Base-by-base conservation (phyloP, 2,797 vertebrate genomes). In the Lithobates pipiens region DNA sequence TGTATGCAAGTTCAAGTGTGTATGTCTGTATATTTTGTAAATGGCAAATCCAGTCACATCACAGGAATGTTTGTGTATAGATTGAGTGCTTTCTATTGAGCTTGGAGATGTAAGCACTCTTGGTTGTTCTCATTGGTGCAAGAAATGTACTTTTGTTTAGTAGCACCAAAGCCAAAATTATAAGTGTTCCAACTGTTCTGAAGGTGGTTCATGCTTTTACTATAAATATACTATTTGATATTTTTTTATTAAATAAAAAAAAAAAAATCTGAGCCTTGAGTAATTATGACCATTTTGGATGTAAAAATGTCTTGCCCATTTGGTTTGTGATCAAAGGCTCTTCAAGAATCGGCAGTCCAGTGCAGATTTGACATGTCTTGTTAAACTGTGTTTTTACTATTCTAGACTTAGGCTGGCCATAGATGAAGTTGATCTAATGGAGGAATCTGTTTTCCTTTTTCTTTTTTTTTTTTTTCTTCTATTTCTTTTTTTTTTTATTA, bases 241-340 rank as follows among this genome's bases (percentile, higher is more conserved):
- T 61, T 61, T 61, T 57, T n/a, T 61, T 61, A 23, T n/a, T n/a
- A 13, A 23, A 21, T 23, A 61, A 61, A 61, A 61, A 61, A 61
- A 61, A 61, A 61, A 61, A 7, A 61, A 61, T 61, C 54, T 61
- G 54, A n/a, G 54, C 54, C 54, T 61, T 61, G 21, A 61, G 54
- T 61, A 61, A 61, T 61, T 61, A 61, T 61, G 54, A 61, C 54
- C 54, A 61, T 61, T 61, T 61, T 61, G 54, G 54, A 61, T 61
- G 54, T 61, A 61, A 61, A 61, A 67, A 67, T 27, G 65, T 29
- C 54, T 61, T 61, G 27, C n/a, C 65, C 10, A 10, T 67, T 65
- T 67, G 65, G 29, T 29, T 8, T 13, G 5, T 29, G 0, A 3
- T 67, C 3, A 67, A 10, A 15, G 65, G 65, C n/a, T 67, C n/a